Conservation (phyloP, 2,797 vertebrate genomes). For the Tapera naevia region DNA sequence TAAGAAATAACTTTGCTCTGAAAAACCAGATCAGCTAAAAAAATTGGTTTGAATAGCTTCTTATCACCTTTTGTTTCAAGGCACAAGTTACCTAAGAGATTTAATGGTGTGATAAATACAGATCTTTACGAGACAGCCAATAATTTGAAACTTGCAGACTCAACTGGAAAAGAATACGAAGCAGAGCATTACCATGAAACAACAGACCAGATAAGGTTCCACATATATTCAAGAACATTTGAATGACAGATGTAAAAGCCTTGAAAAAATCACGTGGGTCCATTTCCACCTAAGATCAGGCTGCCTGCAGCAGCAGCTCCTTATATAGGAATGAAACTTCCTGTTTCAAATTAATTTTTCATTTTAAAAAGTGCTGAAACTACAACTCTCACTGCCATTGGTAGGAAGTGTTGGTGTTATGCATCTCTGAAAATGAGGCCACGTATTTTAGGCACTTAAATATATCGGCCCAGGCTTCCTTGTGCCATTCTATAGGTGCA, state of each 20-base stretch:
- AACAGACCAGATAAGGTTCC: not conserved
- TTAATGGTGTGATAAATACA: slow-evolving; percentile 36
- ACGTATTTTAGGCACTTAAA: slow-evolving; percentile 23
- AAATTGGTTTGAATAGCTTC: not conserved
- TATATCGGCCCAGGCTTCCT: not conserved
- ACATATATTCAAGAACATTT: not conserved
- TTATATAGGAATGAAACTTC: not conserved
- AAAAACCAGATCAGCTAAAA: slow-evolving; percentile 4
- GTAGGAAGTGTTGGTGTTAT: not conserved
- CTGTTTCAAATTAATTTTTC: not conserved
- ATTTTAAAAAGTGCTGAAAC: slow-evolving; percentile 1
- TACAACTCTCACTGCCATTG: not conserved
- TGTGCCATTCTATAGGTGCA: not conserved
- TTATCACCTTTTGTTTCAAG: not conserved
- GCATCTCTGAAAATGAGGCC: slow-evolving; percentile 11
- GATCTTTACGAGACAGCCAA: not conserved
- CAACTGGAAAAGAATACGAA: not conserved
- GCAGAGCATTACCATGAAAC: not conserved
- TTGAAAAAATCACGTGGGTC: not conserved
- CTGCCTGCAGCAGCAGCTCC: not conserved
- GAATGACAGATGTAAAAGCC: not conserved
- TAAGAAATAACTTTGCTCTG: not conserved
- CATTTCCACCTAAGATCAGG: not conserved
- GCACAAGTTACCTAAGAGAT: not conserved
- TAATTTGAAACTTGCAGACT: slow-evolving; percentile 42